A percentile compares a stretch with the other conserved stretches of the same genome.
Conservation (phyloP, 2,888 invertebrate genomes). For the Melinaea menophilus region DNA sequence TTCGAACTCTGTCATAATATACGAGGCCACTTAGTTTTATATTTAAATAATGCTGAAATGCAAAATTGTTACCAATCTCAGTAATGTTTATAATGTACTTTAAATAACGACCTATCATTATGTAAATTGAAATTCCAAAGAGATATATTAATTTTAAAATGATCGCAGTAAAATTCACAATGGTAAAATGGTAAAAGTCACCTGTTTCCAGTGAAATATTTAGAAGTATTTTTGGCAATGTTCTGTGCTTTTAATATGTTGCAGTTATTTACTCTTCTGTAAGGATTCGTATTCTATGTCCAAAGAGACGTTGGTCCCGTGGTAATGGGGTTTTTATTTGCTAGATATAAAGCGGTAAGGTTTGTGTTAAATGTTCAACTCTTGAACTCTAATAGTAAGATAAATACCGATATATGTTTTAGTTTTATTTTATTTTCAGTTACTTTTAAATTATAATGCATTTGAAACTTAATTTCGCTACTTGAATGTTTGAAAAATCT, state of each 20-base stretch:
- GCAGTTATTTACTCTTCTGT: constrained; percentile 23
- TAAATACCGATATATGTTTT: too few relatives aligned
- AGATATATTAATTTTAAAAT: too few relatives aligned
- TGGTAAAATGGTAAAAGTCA: constrained; percentile 3
- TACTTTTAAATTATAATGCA: not conserved
- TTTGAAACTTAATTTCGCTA: constrained; percentile 10
- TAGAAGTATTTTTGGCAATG: constrained; percentile 16
- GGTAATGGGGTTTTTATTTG: constrained; percentile 22
- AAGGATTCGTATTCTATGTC: constrained; percentile 21
- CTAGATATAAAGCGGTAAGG: constrained; percentile 13
- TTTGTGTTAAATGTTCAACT: constrained; percentile 1
- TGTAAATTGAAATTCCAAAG: too few relatives aligned
- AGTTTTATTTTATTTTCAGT: not conserved
- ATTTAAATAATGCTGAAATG: too few relatives aligned
- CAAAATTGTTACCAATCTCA: too few relatives aligned
- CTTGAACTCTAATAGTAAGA: too few relatives aligned
- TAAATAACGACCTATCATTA: too few relatives aligned
- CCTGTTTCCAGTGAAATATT: constrained; percentile 18
- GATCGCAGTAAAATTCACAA: not conserved
- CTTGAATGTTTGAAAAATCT: constrained; percentile 21
- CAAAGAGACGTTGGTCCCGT: constrained; percentile 17
- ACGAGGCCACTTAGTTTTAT: too few relatives aligned
- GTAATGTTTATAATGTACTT: too few relatives aligned
- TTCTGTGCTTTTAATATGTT: constrained; percentile 19
- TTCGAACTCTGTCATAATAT: too few relatives aligned